These are phyloP conservation scores for Rhogogaster chlorosoma DNA, from an alignment of 2,888 invertebrate genomes.

Conservation along the genomic window DNA sequence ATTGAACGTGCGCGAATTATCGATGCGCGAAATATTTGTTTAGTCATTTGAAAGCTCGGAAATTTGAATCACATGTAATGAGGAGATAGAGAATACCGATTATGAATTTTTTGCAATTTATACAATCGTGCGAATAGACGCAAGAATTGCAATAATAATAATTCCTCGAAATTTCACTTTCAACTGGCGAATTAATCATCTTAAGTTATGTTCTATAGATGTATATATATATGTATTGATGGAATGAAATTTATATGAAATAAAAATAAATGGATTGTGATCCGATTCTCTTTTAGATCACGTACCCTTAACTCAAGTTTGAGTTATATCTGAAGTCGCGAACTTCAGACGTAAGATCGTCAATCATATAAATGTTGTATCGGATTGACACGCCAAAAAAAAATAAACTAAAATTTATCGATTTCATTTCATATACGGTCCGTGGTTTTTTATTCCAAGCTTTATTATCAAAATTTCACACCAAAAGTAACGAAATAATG, in stretches of 20 bases:
- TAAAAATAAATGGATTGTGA: conserved; percentile 4
- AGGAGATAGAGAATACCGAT: neutral
- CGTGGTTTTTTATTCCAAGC: neutral
- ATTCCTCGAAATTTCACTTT: neutral
- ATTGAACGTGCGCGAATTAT: neutral
- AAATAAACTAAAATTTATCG: conserved; percentile 1
- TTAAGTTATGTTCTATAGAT: neutral
- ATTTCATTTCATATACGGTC: neutral
- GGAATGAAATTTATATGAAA: neutral
- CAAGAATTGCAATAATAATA: no score
- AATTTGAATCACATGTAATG: neutral
- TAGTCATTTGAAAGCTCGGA: neutral
- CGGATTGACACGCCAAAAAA: neutral
- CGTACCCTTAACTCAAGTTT: neutral
- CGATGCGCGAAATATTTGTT: neutral
- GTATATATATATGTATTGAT: neutral
- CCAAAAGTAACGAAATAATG: neutral
- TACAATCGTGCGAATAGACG: no score
- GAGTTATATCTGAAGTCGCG: neutral
- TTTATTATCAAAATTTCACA: neutral
- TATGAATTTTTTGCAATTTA: no score
- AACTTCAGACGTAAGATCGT: conserved; percentile 15
- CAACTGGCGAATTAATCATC: neutral
- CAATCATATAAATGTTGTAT: neutral
- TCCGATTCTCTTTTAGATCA: neutral